Evolutionary conservation across 2,113 vertebrate species (phyloP).

Genomic region (Catagonus wagneri): DNA sequence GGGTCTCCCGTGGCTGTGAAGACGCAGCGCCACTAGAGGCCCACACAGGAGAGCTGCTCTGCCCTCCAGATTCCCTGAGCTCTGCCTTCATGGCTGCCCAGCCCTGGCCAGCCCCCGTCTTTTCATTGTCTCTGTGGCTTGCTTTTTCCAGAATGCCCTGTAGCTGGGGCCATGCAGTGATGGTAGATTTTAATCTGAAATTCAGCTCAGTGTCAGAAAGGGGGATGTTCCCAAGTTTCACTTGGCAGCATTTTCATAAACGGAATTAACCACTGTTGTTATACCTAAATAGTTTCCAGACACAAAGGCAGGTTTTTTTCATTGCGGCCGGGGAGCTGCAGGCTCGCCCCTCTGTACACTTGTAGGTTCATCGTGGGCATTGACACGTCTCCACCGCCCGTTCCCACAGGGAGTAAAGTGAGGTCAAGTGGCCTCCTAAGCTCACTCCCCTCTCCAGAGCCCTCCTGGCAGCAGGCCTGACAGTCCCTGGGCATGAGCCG

Average conservation of each 20-base stretch:
- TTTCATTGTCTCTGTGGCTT: neutral
- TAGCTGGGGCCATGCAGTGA: neutral
- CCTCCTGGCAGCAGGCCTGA: slow-evolving; percentile 72
- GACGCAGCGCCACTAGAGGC: neutral
- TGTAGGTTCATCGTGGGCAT: slow-evolving; percentile 6
- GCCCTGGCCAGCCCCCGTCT: neutral
- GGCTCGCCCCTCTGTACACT: neutral
- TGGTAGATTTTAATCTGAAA: slow-evolving; percentile 44
- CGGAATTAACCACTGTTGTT: neutral
- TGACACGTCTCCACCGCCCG: neutral
- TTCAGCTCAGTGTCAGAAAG: neutral
- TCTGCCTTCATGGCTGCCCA: neutral
- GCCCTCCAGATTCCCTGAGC: neutral
- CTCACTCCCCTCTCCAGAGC: slow-evolving; percentile 70
- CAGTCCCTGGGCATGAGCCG: slow-evolving; percentile 46
- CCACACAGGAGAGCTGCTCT: neutral
- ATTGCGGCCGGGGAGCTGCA: neutral
- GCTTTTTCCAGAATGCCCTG: neutral
- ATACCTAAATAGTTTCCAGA: neutral
- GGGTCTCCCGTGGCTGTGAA: neutral
- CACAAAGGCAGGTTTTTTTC: neutral
- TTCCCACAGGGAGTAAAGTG: slow-evolving; percentile 66
- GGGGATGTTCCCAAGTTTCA: neutral
- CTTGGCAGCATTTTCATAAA: slow-evolving; percentile 33
- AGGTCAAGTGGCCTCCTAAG: slow-evolving; percentile 74